Conservation (phyloP, 2,797 vertebrate genomes). For the Fratercula arctica region DNA sequence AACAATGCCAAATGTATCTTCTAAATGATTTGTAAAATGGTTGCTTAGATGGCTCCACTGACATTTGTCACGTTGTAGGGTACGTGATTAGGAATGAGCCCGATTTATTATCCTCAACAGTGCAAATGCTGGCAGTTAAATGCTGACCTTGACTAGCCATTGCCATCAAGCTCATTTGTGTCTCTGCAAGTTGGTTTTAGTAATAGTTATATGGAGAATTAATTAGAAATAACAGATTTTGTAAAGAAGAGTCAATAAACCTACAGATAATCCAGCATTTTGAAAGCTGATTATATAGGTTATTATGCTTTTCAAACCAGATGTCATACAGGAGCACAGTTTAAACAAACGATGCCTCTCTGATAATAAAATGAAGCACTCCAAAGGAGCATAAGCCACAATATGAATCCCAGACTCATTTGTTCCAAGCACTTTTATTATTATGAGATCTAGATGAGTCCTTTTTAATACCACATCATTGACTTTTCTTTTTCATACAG, state of each 20-base stretch:
- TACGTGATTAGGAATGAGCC: slow-evolving; percentile 29
- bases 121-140: slow-evolving; percentile 40
- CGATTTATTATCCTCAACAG: slow-evolving; percentile 48
- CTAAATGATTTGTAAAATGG: slow-evolving; percentile 24
- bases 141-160: slow-evolving; percentile 53
- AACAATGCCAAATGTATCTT: slow-evolving; percentile 22
- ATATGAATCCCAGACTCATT: slow-evolving; percentile 38
- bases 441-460: slow-evolving; percentile 28
- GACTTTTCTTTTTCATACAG: not conserved
- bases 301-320: slow-evolving; percentile 62
- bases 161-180: slow-evolving; percentile 37
- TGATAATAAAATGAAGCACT: slow-evolving; percentile 35
- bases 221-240: slow-evolving; percentile 65
- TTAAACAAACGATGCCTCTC: slow-evolving; percentile 29
- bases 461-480: not conserved
- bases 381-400: slow-evolving; percentile 16
- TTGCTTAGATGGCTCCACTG: not conserved
- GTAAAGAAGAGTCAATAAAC: slow-evolving; percentile 56
- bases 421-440: slow-evolving; percentile 28
- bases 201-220: slow-evolving; percentile 44
- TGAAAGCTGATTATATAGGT: slow-evolving; percentile 60
- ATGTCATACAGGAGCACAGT: slow-evolving; percentile 42
- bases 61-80: slow-evolving; percentile 26
- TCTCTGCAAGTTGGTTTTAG: slow-evolving; percentile 27
- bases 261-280: slow-evolving; percentile 60